These are phyloP conservation scores for Archips xylosteana DNA, from an alignment of 2,888 invertebrate genomes.

Conservation along the genomic window DNA sequence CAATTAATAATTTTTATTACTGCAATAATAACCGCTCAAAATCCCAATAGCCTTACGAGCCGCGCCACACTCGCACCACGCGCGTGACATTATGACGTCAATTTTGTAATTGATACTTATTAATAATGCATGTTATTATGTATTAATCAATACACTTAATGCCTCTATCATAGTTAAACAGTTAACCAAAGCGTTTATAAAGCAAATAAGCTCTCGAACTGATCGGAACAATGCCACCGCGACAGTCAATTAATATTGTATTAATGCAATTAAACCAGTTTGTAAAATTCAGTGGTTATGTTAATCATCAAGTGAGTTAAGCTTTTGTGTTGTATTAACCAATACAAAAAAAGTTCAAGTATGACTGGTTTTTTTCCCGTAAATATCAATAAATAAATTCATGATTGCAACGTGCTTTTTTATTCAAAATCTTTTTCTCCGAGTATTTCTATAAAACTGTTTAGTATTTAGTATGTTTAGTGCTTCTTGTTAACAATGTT, in stretches of 20 bases:
- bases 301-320: neutral
- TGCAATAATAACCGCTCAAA: neutral
- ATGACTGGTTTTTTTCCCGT: no score
- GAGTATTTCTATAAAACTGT: no score
- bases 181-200: slow-evolving; percentile 7
- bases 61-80: neutral
- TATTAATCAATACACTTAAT: slow-evolving; percentile 2
- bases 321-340: no score
- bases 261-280: neutral
- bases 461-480: no score
- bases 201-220: neutral
- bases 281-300: neutral
- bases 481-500: no score
- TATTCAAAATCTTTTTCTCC: no score
- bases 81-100: neutral
- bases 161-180: slow-evolving; percentile 4
- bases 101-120: slow-evolving; percentile 6
- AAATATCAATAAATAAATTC: no score
- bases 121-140: neutral
- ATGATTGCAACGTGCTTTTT: no score
- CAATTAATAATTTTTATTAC: no score
- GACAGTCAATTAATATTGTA: neutral
- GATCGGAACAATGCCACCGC: neutral
- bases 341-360: no score
- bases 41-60: neutral